A percentile compares a stretch with the other conserved stretches of the same genome.
Conservation (phyloP, 2,888 invertebrate genomes). For the Agrochola litura region DNA sequence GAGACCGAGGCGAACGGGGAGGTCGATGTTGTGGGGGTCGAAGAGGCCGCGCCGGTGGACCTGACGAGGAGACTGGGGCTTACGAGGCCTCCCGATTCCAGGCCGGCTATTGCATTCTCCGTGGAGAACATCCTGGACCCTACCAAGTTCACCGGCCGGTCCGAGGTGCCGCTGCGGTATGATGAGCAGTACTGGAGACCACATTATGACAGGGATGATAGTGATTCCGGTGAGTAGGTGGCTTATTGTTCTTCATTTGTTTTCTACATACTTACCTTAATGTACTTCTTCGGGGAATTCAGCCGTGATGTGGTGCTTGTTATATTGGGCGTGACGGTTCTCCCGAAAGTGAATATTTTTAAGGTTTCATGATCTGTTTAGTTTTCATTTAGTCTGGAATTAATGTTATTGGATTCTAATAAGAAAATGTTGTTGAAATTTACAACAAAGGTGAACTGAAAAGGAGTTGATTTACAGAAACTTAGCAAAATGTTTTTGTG, state of each 20-base stretch:
- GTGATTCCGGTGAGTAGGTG: slow-evolving; percentile 88
- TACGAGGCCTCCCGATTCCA: slow-evolving; percentile 89
- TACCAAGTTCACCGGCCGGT: slow-evolving; percentile 95
- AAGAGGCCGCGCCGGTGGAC: slow-evolving; percentile 87
- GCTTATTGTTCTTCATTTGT: slow-evolving; percentile 6
- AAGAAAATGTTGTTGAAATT: neutral
- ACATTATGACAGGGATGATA: slow-evolving; percentile 90
- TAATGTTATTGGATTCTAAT: neutral
- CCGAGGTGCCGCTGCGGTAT: slow-evolving; percentile 89
- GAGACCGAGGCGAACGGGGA: slow-evolving; percentile 84
- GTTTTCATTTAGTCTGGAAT: neutral
- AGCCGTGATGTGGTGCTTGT: too few species aligned
- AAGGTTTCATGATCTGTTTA: neutral
- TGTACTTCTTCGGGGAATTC: neutral
- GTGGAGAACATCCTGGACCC: slow-evolving; percentile 98
- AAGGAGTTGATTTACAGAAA: neutral
- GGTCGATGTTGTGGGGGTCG: slow-evolving; percentile 88
- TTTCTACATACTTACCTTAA: neutral
- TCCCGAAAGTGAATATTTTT: neutral
- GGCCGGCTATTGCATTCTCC: slow-evolving; percentile 93
- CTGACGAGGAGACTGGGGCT: slow-evolving; percentile 89
- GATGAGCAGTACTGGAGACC: slow-evolving; percentile 91
- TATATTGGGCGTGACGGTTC: neutral
- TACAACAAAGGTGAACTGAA: neutral
- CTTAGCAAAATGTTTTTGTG: too few species aligned